Evolutionary conservation across 1,140 invertebrate genomes (phyloP), one percentile per base, ranked within the genome.

Genomic region (Formica selysi): DNA sequence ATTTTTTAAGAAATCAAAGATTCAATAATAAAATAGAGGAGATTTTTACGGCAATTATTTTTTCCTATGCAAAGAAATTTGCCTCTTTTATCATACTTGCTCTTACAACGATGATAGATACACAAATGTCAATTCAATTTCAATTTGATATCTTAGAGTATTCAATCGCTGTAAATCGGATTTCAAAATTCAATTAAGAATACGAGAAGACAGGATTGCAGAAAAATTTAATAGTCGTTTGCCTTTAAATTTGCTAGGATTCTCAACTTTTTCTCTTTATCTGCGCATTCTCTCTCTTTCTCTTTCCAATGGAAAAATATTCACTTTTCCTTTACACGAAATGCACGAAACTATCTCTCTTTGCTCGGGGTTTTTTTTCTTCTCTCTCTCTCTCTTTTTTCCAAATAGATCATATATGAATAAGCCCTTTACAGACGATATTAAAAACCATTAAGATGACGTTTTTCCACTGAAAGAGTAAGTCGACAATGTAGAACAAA

Each of bases 231-330:
- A 51, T 51, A 51, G 48, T 19, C 16, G 16, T 70, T 51, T 51
- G 48, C 16, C 68, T 51, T 70, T 19, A 44, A 70, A 48, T 48
- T 70, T 70, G 11, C 44, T 48, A 26, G 67, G 11, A 51, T 70
- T 70, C 26, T 70, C 68, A 70, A 70, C 19, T 51, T 1, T 65
- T 8, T 73, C 51, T 19, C 8, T 32, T 10, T 57, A 10, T 36
- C 22, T 19, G 5, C 11, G 10, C 26, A 4, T 62, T 11, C 16
- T 22, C 36, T 41, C n/a, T n/a, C 36, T 67, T 10, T 38, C 3
- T n/a, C 62, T 19, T 19, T 41, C 16, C 1, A 3, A 38, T 38
- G 32, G 32, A 74, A 59, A 74, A 74, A 59, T 74, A 59, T n/a
- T 13, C n/a, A 74, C 36, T 74, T 57, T 74, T 38, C 44, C 6